Percentiles rank a stretch among this genome's conserved stretches.
Conservation (phyloP, 2,888 invertebrate genomes). For the Pseudococcus viburni region DNA sequence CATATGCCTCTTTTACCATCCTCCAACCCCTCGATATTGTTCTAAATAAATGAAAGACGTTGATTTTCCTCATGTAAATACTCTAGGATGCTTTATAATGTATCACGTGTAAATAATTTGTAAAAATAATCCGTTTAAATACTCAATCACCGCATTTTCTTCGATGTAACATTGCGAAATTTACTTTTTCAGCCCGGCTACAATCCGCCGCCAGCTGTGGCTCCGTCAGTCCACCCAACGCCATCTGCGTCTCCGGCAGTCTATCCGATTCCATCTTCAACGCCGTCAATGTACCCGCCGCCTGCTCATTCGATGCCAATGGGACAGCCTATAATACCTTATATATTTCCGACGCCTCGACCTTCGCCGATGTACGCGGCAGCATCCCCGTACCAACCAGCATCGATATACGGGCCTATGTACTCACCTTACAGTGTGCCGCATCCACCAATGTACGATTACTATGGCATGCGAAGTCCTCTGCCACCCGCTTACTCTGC, state of each 20-base stretch:
- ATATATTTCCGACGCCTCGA: neutral
- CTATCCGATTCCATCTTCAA: no score
- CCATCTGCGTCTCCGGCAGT: no score
- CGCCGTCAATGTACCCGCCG: neutral
- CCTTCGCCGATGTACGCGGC: neutral
- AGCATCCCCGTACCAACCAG: neutral
- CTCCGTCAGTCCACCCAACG: no score
- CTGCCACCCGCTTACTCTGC: neutral
- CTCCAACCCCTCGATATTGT: no score
- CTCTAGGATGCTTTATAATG: no score
- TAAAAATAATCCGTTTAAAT: no score
- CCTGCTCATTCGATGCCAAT: neutral
- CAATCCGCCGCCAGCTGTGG: neutral
- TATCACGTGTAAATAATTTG: no score
- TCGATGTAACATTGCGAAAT: neutral
- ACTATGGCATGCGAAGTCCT: neutral
- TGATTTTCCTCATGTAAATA: no score
- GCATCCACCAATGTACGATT: neutral
- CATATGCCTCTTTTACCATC: no score
- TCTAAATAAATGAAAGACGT: no score
- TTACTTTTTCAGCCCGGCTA: neutral
- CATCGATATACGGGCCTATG: neutral
- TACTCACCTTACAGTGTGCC: neutral
- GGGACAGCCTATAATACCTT: neutral
- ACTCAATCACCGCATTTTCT: no score